Base-by-base conservation (phyloP, 2,888 invertebrate species). In the Dysmachus trigonus region DNA sequence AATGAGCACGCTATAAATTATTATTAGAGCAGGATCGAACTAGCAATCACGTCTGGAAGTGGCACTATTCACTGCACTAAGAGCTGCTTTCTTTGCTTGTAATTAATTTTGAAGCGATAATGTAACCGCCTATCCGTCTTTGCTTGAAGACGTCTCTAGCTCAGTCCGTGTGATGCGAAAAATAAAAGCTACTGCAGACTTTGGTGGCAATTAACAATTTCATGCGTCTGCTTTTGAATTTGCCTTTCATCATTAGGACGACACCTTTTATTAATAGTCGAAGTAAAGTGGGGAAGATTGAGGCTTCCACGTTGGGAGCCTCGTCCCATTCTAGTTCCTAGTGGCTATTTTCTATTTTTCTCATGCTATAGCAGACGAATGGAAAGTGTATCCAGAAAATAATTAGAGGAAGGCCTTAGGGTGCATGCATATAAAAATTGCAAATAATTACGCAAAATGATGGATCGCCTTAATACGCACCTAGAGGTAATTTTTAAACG, bases 171-270 rank as follows among this genome's bases (percentile, higher is more conserved):
- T 1, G 31, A 41, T 15, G 38, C 3, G 38, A 79, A 79, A 79
- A 47, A 79, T 4, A 47, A 79, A 27, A 79, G 15, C 5, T 30
- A 38, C 38, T 30, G n/a, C 10, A n/a, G 62, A 33, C 33, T 31
- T 53, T 62, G 35, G 62, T 15, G 62, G 8, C 33, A 82, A 82
- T 82, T 82, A 82, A 82, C 81, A 62, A 82, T 82, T 82, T 82
- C 62, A 82, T 82, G 81, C 81, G 33, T 53, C 31, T 82, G 81
- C 62, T 8, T 53, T 15, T 82, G 62, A 62, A 82, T 82, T 82
- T 82, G 15, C 81, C 81, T 31, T 82, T 82, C 62, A 82, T 82
- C 62, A 82, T 82, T 62, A 82, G 81, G 62, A 62, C 81, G 81
- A 82, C 81, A 82, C 81, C 62, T 82, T 62, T 82, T 82, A 82